Base-by-base conservation (phyloP, 1,140 invertebrate species). In the Ceratosolen fusciceps region DNA sequence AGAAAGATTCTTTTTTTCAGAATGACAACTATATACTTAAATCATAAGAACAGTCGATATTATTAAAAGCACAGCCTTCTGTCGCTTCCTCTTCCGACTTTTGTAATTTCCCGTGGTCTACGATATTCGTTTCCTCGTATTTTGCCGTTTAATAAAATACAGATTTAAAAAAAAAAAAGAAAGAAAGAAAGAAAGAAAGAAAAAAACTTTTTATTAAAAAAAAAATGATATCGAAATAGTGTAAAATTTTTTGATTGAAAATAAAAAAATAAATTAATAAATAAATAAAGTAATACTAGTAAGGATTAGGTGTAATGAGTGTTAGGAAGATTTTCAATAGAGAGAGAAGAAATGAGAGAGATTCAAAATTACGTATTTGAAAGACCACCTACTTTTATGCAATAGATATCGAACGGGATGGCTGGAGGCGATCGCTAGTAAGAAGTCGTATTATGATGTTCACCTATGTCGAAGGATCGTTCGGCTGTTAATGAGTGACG, bases 41-140 rank as follows among this genome's bases (percentile, higher is more conserved):
- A 83, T 81, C 74, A 81, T 76, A 73, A 75, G 83, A 84, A 87
- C 85, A 84, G 84, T 87, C 88, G 84, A 87, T 84, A 87, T 86
- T 87, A 89, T 90, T 89, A 88, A 88, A 89, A 89, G 86, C 87
- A 84, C 85, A 84, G 85, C 83, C 86, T 85, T 87, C 85, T 84
- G 82, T 83, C 84, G 83, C 85, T 84, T 88, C 86, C 86, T 84
- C 84, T 88, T 88, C 88, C 88, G 88, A 90, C 88, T 88, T 89
- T 90, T 89, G 87, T 88, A 88, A 89, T 90, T 90, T 89, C 88
- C 88, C 86, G 84, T 85, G 47, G 79, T 52, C 76, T 71, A 56
- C 72, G 54, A 67, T 74, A 79, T 68, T 79, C 77, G 62, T 56
- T 79, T 78, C 43, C 58, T 56, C 26, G 29, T 39, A 49, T 65